These are phyloP conservation scores for Xiphydria camelus DNA, from an alignment of 2,888 invertebrate genomes.

Conservation along the genomic window DNA sequence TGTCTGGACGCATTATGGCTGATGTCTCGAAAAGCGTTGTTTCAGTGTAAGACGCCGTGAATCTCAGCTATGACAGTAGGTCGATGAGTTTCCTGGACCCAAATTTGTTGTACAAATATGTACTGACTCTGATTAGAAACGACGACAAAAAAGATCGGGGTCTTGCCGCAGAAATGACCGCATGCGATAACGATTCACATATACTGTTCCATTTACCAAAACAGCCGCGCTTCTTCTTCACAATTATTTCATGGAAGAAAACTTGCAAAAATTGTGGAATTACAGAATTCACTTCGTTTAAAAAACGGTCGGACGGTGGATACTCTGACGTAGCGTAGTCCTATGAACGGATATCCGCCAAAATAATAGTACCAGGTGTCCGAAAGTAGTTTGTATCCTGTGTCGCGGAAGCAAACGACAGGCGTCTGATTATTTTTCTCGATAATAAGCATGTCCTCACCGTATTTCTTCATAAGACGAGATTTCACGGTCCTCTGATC, in stretches of 20 bases:
- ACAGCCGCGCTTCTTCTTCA: not conserved
- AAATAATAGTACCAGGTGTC: slow-evolving; percentile 26
- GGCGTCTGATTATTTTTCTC: slow-evolving; percentile 14
- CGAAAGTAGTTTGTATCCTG: slow-evolving; percentile 23
- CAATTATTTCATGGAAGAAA: slow-evolving; percentile 8
- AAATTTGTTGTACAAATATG: slow-evolving; percentile 21
- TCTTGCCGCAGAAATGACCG: slow-evolving; percentile 23
- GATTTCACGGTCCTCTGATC: slow-evolving; percentile 15
- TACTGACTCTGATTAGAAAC: slow-evolving; percentile 3
- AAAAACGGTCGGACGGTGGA: slow-evolving; percentile 23
- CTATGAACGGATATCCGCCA: slow-evolving; percentile 23
- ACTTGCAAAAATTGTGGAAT: slow-evolving; percentile 22
- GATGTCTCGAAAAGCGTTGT: slow-evolving; percentile 3
- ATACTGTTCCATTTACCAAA: slow-evolving; percentile 4
- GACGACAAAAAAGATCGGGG: slow-evolving; percentile 17
- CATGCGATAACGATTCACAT: slow-evolving; percentile 22
- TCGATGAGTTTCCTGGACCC: slow-evolving; percentile 22
- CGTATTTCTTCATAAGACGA: no score
- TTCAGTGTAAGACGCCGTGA: slow-evolving; percentile 20
- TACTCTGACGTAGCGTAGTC: slow-evolving; percentile 21
- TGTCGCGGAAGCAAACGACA: slow-evolving; percentile 26
- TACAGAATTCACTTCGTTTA: slow-evolving; percentile 17
- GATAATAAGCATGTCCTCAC: slow-evolving; percentile 24
- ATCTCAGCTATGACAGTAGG: slow-evolving; percentile 23
- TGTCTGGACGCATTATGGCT: slow-evolving; percentile 1